phyloP scores from a whole-genome alignment of 2,113 vertebrate genomes.

The Phyllopteryx taeniolatus region DNA sequence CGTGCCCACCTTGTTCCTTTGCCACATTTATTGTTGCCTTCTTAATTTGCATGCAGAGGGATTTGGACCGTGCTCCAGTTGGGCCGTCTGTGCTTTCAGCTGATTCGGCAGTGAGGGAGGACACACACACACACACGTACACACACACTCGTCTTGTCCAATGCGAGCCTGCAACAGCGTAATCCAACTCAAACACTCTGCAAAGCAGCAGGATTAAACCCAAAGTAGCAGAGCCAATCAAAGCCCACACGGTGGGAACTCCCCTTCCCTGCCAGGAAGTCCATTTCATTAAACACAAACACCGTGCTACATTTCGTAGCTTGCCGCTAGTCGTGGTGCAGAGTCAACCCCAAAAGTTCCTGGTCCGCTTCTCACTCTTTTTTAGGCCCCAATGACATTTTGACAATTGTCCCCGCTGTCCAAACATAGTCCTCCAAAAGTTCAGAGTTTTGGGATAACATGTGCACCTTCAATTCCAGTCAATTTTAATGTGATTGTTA shows the following conservation, averaged over 20 bases:
- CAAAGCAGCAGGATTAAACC: slow-evolving; percentile 72
- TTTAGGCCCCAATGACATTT: slow-evolving; percentile 55
- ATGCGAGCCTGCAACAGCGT: slow-evolving; percentile 64
- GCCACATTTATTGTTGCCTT: slow-evolving; percentile 76
- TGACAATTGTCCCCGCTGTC: slow-evolving; percentile 52
- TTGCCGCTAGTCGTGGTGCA: slow-evolving; percentile 30
- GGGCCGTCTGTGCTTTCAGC: slow-evolving; percentile 73
- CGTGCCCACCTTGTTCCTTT: slow-evolving; percentile 76
- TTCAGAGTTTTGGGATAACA: no score
- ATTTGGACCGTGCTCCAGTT: slow-evolving; percentile 70
- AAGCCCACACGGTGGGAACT: slow-evolving; percentile 62
- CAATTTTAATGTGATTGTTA: no score
- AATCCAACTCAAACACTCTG: slow-evolving; percentile 65
- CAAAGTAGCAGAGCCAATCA: slow-evolving; percentile 68
- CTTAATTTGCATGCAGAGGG: slow-evolving; percentile 77
- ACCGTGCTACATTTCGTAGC: slow-evolving; percentile 55
- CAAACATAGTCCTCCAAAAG: no score
- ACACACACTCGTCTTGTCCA: slow-evolving; percentile 54
- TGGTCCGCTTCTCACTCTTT: not conserved
- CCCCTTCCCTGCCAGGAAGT: slow-evolving; percentile 57
- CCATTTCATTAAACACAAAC: slow-evolving; percentile 61
- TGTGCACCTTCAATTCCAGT: no score
- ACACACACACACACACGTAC: slow-evolving; percentile 14
- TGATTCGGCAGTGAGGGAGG: slow-evolving; percentile 62
- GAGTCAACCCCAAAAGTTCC: not conserved